Evolutionary conservation across 1,140 invertebrate species (phyloP), one percentile per base, ranked within the genome.

Genomic region (Papilio dardanus): DNA sequence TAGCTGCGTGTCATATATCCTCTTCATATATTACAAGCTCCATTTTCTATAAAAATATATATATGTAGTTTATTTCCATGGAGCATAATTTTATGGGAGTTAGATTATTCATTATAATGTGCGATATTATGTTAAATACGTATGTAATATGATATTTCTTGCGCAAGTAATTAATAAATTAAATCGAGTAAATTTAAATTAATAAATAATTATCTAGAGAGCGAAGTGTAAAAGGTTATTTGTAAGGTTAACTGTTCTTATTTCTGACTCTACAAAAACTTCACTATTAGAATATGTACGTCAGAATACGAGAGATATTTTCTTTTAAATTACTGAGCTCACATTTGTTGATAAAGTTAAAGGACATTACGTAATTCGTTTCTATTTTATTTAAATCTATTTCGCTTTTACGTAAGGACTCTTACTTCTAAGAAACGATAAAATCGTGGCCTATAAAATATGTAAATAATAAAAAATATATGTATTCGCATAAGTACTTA

Each of bases 371-470:
- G 50, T 54, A 54, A 54, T 24, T 3, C 16, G 21, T 54, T 54
- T 54, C 10, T 24, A 24, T 54, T 21, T 14, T 54, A 54, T 54
- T 54, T 54, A 8, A 54, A 21, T 54, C 24, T 12, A 24, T 24
- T 54, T 24, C 7, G 50, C 21, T 21, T 24, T 54, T 24, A 54
- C 50, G 50, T 24, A 54, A 54, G 19, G 16, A 24, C 8, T 54
- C 7, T 54, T 2, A 54, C 1, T 24, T 54, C 50, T 21, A 12
- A 54, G 19, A 54, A 28, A 46, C 21, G 8, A 54, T 54, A 54
- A 54, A 54, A 54, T 24, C 50, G 50, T 54, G 50, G 50, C 21
- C 50, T 54, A 54, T 54, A 28, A 54, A 54, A 54, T 54, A 54
- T 54, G 21, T 54, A 3, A 12, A 54, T 54, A 24, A 54, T 2